phyloP scores from a whole-genome alignment of 92 coral and sea anemone genomes.

The Paramuricea clavata region DNA sequence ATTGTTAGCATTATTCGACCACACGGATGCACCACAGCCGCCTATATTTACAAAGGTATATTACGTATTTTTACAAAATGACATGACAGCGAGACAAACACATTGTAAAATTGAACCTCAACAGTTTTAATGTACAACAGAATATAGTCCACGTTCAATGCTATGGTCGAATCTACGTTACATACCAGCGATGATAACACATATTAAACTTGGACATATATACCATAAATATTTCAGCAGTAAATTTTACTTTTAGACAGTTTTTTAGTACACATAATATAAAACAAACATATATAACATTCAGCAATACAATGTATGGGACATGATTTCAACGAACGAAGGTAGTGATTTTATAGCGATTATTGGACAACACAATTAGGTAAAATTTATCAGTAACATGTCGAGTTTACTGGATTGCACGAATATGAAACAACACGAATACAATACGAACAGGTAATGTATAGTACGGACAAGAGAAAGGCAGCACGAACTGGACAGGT shows the following conservation, averaged over 20 bases:
- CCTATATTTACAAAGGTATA: background rate
- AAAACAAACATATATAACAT: too few species aligned
- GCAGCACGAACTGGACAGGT: too few species aligned
- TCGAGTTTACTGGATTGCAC: background rate
- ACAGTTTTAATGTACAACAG: background rate
- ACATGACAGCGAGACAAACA: background rate
- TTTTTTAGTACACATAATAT: too few species aligned
- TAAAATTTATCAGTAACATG: background rate
- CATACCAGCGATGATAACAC: background rate
- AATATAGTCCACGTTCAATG: background rate
- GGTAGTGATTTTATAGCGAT: too few species aligned
- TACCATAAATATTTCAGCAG: too few species aligned
- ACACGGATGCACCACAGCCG: conserved; percentile 29
- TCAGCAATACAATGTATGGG: background rate
- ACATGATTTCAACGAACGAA: background rate
- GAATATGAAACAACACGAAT: background rate
- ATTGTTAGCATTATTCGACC: background rate
- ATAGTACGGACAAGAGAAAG: background rate
- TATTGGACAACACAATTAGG: background rate
- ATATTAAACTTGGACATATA: too few species aligned
- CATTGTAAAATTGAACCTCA: background rate
- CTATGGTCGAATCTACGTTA: background rate
- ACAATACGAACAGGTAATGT: background rate
- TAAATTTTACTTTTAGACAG: background rate
- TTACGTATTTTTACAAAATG: background rate